Evolutionary conservation across 2,113 vertebrate species (phyloP), one percentile per base, ranked within the genome.

Genomic region (Pipra filicauda): DNA sequence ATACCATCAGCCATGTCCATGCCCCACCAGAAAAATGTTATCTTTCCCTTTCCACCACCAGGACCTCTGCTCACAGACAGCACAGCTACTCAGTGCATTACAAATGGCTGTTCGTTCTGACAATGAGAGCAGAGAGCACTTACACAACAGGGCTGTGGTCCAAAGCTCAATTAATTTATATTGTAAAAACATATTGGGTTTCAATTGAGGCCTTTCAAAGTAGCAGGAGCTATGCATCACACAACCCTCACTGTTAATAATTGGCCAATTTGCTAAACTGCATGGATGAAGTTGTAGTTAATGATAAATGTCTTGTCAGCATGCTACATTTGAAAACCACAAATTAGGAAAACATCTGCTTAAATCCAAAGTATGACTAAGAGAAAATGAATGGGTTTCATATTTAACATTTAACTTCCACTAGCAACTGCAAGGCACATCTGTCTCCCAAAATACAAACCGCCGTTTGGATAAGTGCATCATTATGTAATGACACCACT

Each of bases 351-450:
- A 97, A 96, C 93, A 96, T 97, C 95, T 96, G 96, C 88, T 95
- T 92, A 96, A 95, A 92, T 89, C 91, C 86, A 61, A 89, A 93
- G 95, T 96, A 97, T 94, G 96, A 96, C 96, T 96, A 97, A 96
- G 92, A 97, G 93, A 97, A 97, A 96, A 96, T 95, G 96, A 96
- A 96, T 96, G 96, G 95, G 96, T 96, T 97, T 97, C 95, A 85
- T 86, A 92, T 96, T 95, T 89, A 96, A 91, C 67, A 5, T 93
- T 92, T 88, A 95, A 95, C 89, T 92, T 97, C 72, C 76, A 95
- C 80, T 74, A 90, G 88, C 95, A 96, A 97, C 96, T 96, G 96
- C 86, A 67, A 88, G 78, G 95, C 89, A 88, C 94, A 97, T 95
- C 94, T 97, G 95, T 94, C 94, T 94, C 85, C 78, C 79, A 89